These are phyloP conservation scores for Gymnoscelis rufifasciata DNA, from an alignment of 2,888 invertebrate genomes.

Conservation along the genomic window DNA sequence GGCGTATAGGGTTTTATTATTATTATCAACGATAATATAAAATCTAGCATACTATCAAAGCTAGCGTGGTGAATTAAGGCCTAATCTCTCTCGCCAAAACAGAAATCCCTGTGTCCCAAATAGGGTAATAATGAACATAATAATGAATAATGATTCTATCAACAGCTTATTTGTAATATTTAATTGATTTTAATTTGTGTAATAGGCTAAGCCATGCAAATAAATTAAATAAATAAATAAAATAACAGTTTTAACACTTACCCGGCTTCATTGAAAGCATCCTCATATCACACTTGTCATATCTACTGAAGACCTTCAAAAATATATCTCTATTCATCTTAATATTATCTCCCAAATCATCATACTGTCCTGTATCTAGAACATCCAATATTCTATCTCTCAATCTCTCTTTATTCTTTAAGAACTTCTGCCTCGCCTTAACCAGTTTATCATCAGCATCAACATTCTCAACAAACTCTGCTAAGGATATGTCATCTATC, in stretches of 20 bases:
- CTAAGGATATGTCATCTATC: conserved; percentile 10
- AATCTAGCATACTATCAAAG: too few species aligned
- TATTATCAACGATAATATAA: too few species aligned
- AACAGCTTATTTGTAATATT: too few species aligned
- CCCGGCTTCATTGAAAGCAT: conserved; percentile 19
- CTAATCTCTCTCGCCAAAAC: too few species aligned
- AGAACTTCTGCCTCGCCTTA: conserved; percentile 16
- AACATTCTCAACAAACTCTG: conserved; percentile 9
- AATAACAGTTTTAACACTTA: neutral
- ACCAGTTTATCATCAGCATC: conserved; percentile 8
- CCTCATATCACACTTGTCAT: conserved; percentile 17
- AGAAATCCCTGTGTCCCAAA: too few species aligned
- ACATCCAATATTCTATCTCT: conserved; percentile 15
- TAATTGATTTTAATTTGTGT: too few species aligned
- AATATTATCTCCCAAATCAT: conserved; percentile 15
- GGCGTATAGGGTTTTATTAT: too few species aligned
- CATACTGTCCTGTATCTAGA: conserved; percentile 7
- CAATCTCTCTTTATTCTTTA: conserved; percentile 14
- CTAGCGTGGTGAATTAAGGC: too few species aligned
- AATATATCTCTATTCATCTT: conserved; percentile 18
- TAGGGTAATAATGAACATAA: too few species aligned
- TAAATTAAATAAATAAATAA: too few species aligned
- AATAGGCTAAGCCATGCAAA: too few species aligned
- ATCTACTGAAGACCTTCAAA: conserved; percentile 15
- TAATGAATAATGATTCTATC: too few species aligned